These are phyloP conservation scores for Alaudala cheleensis DNA, from an alignment of 2,113 vertebrate genomes.

Conservation along the genomic window DNA sequence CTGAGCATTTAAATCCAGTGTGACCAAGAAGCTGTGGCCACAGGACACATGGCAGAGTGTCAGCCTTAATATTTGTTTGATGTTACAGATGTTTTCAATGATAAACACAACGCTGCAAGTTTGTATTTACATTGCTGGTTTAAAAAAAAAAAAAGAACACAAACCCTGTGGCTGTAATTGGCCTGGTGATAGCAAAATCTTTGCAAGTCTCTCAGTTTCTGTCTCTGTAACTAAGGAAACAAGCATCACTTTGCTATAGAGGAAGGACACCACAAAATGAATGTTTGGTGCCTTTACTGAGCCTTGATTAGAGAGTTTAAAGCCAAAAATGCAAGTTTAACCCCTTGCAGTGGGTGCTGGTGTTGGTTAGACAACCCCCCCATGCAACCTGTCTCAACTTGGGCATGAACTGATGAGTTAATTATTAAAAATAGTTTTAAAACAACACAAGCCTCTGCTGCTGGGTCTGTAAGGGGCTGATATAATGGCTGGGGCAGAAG, in stretches of 20 bases:
- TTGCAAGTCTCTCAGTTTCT: not conserved
- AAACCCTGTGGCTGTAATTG: not conserved
- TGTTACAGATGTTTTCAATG: not conserved
- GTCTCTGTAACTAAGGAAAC: not conserved
- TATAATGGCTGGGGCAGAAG: not conserved
- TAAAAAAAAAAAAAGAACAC: not conserved
- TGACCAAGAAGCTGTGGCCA: not conserved
- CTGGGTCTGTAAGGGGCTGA: not conserved
- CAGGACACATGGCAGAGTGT: not conserved
- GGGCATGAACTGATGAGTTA: not conserved
- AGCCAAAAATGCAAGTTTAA: not conserved
- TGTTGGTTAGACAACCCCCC: not conserved
- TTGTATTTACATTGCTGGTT: not conserved
- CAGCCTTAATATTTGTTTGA: not conserved
- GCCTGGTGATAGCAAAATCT: not conserved
- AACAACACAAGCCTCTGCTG: not conserved
- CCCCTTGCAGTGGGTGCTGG: not conserved
- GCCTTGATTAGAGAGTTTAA: not conserved
- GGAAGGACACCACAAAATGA: not conserved
- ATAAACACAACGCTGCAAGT: not conserved
- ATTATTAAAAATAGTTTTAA: not conserved
- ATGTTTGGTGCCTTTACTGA: not conserved
- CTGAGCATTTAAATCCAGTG: not conserved
- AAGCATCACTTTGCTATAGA: not conserved
- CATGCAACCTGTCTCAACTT: accelerated